Evolutionary conservation across 1,140 invertebrate genomes (phyloP).

Genomic region (Ostrea edulis): DNA sequence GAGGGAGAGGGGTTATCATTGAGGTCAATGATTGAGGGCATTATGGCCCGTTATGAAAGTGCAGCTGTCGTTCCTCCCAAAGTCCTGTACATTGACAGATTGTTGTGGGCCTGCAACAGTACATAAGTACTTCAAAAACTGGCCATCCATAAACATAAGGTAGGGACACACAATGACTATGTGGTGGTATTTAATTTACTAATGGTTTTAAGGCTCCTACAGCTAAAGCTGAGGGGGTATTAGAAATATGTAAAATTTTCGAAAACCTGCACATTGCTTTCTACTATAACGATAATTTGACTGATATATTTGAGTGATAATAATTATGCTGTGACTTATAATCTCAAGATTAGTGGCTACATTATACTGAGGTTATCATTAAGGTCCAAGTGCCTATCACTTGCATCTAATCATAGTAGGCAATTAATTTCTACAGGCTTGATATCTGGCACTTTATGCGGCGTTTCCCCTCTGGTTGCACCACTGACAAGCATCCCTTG

Average conservation of each 20-base stretch:
- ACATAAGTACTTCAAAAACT: not conserved
- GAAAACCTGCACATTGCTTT: too few species aligned
- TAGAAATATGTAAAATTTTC: too few species aligned
- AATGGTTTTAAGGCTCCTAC: too few species aligned
- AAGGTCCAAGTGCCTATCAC: too few species aligned
- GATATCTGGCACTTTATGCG: conserved; percentile 72
- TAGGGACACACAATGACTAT: not conserved
- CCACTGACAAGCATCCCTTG: conserved; percentile 62
- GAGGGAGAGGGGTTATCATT: conserved; percentile 48
- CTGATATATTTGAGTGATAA: too few species aligned
- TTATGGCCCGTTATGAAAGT: conserved; percentile 41
- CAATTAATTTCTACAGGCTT: conserved; percentile 40
- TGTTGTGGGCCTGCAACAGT: conserved; percentile 40
- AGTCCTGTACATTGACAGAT: conserved; percentile 54
- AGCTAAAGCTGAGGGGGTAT: too few species aligned
- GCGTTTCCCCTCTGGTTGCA: conserved; percentile 56
- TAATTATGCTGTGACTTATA: too few species aligned
- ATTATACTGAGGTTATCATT: too few species aligned
- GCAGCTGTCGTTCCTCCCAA: conserved; percentile 38
- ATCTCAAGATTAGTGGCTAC: too few species aligned
- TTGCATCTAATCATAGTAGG: too few species aligned
- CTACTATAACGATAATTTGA: too few species aligned
- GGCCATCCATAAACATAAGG: conserved; percentile 11
- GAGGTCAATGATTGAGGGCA: conserved; percentile 42
- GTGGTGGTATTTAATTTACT: too few species aligned